A percentile compares a stretch with the other conserved stretches of the same genome.
Conservation (phyloP, 1,140 invertebrate species). For the Triops longicaudatus region DNA sequence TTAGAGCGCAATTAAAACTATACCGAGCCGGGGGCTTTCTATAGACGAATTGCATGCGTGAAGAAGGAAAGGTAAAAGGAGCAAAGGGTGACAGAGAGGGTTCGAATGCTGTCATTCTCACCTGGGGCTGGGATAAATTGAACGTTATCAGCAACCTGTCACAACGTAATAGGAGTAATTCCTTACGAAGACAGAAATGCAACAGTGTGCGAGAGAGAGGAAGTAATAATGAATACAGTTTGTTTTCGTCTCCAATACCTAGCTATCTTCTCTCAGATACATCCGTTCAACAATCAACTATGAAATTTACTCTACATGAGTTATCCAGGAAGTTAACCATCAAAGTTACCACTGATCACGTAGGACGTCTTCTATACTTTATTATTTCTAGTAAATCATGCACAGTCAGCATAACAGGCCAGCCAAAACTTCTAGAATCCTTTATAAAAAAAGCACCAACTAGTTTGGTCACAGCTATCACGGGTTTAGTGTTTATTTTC, state of each 20-base stretch:
- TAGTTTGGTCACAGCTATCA: no score
- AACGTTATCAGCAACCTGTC: constrained; percentile 14
- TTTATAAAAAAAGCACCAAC: no score
- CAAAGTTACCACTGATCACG: no score
- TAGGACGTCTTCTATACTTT: no score
- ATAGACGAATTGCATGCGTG: neutral
- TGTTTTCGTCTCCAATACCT: neutral
- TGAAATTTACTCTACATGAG: no score
- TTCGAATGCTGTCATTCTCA: neutral
- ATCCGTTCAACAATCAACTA: no score
- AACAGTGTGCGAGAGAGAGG: neutral
- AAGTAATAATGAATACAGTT: neutral
- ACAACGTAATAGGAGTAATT: constrained; percentile 12
- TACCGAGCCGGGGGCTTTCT: neutral
- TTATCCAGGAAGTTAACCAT: no score
- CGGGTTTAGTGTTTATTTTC: no score
- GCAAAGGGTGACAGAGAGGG: constrained; percentile 7
- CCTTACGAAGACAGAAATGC: neutral
- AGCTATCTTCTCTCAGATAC: neutral
- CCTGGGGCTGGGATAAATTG: constrained; percentile 6
- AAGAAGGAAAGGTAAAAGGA: neutral
- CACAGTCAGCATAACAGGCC: no score
- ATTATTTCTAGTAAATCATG: no score
- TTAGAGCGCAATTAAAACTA: neutral
- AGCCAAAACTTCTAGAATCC: no score